A percentile compares a stretch with the other conserved stretches of the same genome.
phyloP scores from a whole-genome alignment of 2,888 invertebrate species.

The Xanthia icteritia region DNA sequence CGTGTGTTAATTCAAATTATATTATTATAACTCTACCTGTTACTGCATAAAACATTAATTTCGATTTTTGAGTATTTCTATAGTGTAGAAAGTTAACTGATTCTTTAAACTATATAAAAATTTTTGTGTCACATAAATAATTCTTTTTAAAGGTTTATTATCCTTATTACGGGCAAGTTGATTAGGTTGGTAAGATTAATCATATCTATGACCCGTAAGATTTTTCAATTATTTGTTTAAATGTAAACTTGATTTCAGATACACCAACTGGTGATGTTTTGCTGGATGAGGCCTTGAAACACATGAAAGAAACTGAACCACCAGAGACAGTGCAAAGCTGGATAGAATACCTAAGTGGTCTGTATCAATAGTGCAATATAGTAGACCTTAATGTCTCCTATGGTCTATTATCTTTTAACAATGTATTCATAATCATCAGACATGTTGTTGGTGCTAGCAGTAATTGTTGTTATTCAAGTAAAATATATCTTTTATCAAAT shows the following conservation, averaged over 20 bases:
- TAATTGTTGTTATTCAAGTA: neutral
- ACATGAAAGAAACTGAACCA: constrained; percentile 99
- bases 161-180: constrained; percentile 1
- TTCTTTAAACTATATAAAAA: too few species aligned
- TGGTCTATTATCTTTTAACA: neutral
- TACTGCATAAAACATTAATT: neutral
- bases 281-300: constrained; percentile 98
- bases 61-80: neutral
- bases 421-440: neutral
- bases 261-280: constrained; percentile 99
- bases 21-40: neutral
- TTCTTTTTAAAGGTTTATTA: neutral
- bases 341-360: constrained; percentile 99
- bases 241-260: constrained; percentile 87
- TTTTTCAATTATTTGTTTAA: constrained; percentile 3
- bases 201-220: neutral
- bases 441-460: neutral
- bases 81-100: neutral
- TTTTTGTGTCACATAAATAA: neutral
- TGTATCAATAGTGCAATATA: constrained; percentile 70
- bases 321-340: constrained; percentile 99
- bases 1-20: constrained; percentile 35
- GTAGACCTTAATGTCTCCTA: neutral
- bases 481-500: neutral
- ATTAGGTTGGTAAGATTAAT: neutral